Base-by-base conservation (phyloP, 2,888 invertebrate species). In the Heliconius erato region DNA sequence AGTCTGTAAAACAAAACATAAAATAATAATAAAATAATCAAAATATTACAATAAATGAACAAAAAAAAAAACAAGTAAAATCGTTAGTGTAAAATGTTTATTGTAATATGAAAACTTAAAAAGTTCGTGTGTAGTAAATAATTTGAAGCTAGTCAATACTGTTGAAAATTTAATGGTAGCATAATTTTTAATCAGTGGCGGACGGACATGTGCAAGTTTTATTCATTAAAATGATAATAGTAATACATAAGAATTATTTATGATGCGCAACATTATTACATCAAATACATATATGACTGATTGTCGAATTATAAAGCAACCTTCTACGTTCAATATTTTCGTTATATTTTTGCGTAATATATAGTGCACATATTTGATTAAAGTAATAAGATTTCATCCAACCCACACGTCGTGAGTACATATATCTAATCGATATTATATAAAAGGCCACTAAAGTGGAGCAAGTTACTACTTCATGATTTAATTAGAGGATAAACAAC, bases 1-100 rank as follows among this genome's bases (percentile, higher is more conserved):
- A 44, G 87, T 82, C 95, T 95, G 90, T 79, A 92, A 92, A 83
- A 81, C 44, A 74, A 83, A 26, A 40, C 84, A 85, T 78, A 72
- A 32, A 72, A 79, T 16, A 79, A 74, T 9, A 49, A 74, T 19
- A 54, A 26, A 54, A 49, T 23, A 2, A 40, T 7, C 26, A 40
- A 40, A n/a, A 59, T 23, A 59, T 59, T 23, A 23, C 23, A 9
- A 23, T 59, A 59, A 59, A 49, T 6, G 49, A 16, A 49, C 28
- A 16, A n/a, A n/a, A 49, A 49, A 16, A 49, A 16, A 16, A 49
- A 16, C 16, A 16, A 49, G 16, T 49, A 16, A 49, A 54, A 19
- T 54, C 54, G 6, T 54, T 11, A n/a, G 0, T n/a, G 11, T 63
- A 63, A 59, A 59, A 59, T 59, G 59, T 23, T 59, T 59, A 59